Evolutionary conservation across 2,888 invertebrate species (phyloP).

Genomic region (Carpatolechia fugitivella): DNA sequence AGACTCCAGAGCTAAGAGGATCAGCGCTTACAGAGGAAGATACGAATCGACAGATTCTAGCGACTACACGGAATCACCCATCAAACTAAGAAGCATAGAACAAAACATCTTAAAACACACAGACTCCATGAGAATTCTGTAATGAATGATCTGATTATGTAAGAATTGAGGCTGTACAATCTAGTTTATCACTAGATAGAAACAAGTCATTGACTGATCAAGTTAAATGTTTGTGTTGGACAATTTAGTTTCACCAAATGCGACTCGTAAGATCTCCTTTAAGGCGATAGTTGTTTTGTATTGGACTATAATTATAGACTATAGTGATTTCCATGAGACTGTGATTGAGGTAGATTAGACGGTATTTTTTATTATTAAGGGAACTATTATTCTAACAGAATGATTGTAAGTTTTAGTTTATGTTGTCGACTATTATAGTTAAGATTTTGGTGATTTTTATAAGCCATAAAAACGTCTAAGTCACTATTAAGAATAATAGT

Average conservation of each 20-base stretch:
- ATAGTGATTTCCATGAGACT: constrained; percentile 69
- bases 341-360: constrained; percentile 58
- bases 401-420: constrained; percentile 1
- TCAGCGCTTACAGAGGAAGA: constrained; percentile 47
- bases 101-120: constrained; percentile 66
- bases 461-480: constrained; percentile 10
- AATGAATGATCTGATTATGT: constrained; percentile 42
- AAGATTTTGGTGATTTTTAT: constrained; percentile 1
- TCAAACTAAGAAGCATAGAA: constrained; percentile 54
- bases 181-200: constrained; percentile 44
- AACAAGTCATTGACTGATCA: constrained; percentile 30
- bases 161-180: constrained; percentile 48
- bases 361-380: constrained; percentile 14
- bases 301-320: constrained; percentile 26
- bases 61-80: constrained; percentile 51
- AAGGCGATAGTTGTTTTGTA: constrained; percentile 31
- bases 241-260: constrained; percentile 1
- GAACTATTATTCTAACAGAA: constrained; percentile 8
- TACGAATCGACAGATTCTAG: constrained; percentile 68
- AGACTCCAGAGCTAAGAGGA: constrained; percentile 58
- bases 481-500: background rate
- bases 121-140: constrained; percentile 71
- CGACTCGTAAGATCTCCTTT: constrained; percentile 17
- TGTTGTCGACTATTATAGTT: constrained; percentile 4
- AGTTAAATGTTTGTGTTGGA: constrained; percentile 1